Evolutionary conservation across 2,797 vertebrate species (phyloP).

Genomic region (Poecilia picta): DNA sequence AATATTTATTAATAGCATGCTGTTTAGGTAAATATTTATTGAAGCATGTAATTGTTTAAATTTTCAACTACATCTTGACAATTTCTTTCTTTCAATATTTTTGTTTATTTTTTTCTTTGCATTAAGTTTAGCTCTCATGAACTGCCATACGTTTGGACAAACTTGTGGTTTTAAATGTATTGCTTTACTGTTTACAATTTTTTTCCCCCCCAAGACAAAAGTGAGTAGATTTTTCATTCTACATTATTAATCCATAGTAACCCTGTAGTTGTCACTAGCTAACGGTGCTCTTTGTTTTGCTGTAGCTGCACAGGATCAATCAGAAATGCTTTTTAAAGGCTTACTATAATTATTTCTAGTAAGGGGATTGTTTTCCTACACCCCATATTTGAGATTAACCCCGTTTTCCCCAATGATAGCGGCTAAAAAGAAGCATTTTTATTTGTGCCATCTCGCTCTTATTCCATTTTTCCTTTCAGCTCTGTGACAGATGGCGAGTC

Average conservation of each 20-base stretch:
- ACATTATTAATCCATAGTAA: conserved; percentile 12
- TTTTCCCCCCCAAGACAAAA: conserved; percentile 5
- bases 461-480: conserved; percentile 79
- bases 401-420: conserved; percentile 63
- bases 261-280: conserved; percentile 24
- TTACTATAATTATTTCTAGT: conserved; percentile 53
- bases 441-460: conserved; percentile 73
- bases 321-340: conserved; percentile 34
- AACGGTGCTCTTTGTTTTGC: not conserved
- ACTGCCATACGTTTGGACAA: not conserved
- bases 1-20: not conserved
- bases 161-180: not conserved
- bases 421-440: conserved; percentile 58
- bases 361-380: conserved; percentile 57
- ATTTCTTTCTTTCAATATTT: not conserved
- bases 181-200: conserved; percentile 19
- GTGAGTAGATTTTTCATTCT: conserved; percentile 16
- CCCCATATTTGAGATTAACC: conserved; percentile 68
- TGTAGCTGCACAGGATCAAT: conserved; percentile 22
- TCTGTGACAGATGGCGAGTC: conserved; percentile 98
- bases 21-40: not conserved
- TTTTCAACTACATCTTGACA: not conserved
- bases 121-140: not conserved
- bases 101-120: rapidly evolving
- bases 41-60: not conserved